Evolutionary conservation across 2,113 vertebrate genomes (phyloP).

Genomic region (Chaetodon auriga): DNA sequence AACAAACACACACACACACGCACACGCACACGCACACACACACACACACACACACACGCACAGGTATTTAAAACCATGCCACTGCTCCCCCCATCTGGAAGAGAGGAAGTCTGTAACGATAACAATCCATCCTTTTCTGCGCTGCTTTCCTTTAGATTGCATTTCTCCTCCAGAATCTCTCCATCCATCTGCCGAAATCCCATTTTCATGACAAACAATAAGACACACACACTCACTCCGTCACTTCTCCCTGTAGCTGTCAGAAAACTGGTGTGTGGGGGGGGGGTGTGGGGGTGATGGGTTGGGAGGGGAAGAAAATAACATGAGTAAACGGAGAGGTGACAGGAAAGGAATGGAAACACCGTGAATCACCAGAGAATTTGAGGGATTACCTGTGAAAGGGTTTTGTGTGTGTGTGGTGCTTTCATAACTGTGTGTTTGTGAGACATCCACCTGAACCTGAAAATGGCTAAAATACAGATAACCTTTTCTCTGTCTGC

Average conservation of each 20-base stretch:
- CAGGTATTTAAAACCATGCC: constrained; percentile 35
- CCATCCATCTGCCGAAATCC: constrained; percentile 80
- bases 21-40: constrained; percentile 6
- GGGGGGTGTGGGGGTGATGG: not conserved
- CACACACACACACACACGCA: constrained; percentile 34
- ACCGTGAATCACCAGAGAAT: constrained; percentile 50
- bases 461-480: constrained; percentile 29
- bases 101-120: constrained; percentile 58
- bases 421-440: constrained; percentile 20
- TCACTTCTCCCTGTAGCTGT: constrained; percentile 73
- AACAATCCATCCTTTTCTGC: constrained; percentile 75
- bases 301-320: constrained; percentile 39
- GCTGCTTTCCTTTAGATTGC: constrained; percentile 72
- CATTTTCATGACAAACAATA: constrained; percentile 82
- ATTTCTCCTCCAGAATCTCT: constrained; percentile 76
- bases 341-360: constrained; percentile 63
- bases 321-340: constrained; percentile 51
- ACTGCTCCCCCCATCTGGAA: constrained; percentile 34
- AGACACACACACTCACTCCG: constrained; percentile 74
- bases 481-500: not conserved
- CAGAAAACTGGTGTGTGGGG: constrained; percentile 24
- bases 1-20: constrained; percentile 4
- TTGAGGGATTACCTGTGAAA: constrained; percentile 60
- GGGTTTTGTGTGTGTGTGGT: not conserved
- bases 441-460: constrained; percentile 10